Evolutionary conservation across 2,797 vertebrate genomes (phyloP).

Genomic region (Rhynchotus rufescens): DNA sequence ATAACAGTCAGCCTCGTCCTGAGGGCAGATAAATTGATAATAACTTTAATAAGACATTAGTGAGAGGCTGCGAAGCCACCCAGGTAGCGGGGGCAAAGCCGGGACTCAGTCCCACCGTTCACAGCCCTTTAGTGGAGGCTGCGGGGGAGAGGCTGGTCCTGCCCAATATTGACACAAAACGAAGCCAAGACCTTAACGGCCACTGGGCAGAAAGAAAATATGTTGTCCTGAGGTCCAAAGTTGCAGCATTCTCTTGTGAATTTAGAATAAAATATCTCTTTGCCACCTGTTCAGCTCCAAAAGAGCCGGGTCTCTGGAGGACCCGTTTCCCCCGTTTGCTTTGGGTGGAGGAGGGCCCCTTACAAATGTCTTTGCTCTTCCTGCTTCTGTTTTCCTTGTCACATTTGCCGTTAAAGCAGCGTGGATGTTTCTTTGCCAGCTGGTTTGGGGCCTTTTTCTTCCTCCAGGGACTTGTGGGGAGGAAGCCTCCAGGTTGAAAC

Average conservation of each 20-base stretch:
- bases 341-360: background rate
- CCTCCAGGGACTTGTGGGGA: background rate
- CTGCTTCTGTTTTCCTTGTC: constrained; percentile 43
- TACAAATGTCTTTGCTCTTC: constrained; percentile 22
- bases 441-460: background rate
- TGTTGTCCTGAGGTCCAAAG: constrained; percentile 23
- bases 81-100: background rate
- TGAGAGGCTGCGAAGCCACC: background rate
- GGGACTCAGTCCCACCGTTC: background rate
- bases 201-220: background rate
- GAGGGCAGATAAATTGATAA: background rate
- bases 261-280: constrained; percentile 37
- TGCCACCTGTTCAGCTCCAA: constrained; percentile 27
- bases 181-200: background rate
- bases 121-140: fast-evolving
- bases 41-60: background rate
- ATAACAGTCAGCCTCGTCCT: background rate
- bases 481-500: background rate
- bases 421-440: constrained; percentile 32
- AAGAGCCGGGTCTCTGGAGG: background rate
- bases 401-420: constrained; percentile 18
- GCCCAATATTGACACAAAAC: background rate
- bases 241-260: background rate
- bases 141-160: background rate
- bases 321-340: constrained; percentile 3